These are phyloP conservation scores for Hoplias malabaricus DNA, from an alignment of 2,113 vertebrate species.

Conservation along the genomic window DNA sequence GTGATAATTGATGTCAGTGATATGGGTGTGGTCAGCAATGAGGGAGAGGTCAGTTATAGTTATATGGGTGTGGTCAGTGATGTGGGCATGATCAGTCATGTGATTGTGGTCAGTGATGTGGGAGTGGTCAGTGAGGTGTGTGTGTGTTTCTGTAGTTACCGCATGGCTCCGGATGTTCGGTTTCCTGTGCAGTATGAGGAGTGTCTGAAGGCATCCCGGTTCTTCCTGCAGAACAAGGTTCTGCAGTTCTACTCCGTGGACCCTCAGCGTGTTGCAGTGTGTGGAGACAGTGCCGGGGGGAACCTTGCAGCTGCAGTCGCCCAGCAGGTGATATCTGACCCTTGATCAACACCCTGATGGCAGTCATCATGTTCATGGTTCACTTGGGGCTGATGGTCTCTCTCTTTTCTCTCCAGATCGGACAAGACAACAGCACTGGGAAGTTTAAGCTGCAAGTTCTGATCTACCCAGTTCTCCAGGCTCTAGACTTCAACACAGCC, in stretches of 20 bases:
- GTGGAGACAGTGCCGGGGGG: constrained; percentile 94
- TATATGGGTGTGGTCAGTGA: background rate
- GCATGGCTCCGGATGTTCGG: constrained; percentile 82
- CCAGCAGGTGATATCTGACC: constrained; percentile 79
- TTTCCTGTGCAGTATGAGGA: constrained; percentile 88
- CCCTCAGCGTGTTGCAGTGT: constrained; percentile 81
- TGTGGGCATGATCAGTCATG: too few species aligned
- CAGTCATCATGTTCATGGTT: too few species aligned
- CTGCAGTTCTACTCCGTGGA: constrained; percentile 83
- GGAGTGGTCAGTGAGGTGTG: background rate
- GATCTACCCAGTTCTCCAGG: constrained; percentile 84
- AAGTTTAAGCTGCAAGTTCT: constrained; percentile 83
- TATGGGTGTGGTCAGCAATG: too few species aligned
- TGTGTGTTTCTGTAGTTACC: constrained; percentile 74
- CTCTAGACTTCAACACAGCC: constrained; percentile 86
- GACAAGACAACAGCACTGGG: constrained; percentile 65
- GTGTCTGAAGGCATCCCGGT: constrained; percentile 78
- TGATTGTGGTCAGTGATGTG: background rate
- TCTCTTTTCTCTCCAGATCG: constrained; percentile 66
- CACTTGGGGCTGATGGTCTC: background rate
- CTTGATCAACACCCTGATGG: background rate
- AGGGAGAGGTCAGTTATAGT: too few species aligned
- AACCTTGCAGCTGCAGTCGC: constrained; percentile 90
- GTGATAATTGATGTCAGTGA: too few species aligned
- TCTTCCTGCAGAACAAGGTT: constrained; percentile 83